Conservation (phyloP, 2,888 invertebrate genomes). For the Clitarchus hookeri region DNA sequence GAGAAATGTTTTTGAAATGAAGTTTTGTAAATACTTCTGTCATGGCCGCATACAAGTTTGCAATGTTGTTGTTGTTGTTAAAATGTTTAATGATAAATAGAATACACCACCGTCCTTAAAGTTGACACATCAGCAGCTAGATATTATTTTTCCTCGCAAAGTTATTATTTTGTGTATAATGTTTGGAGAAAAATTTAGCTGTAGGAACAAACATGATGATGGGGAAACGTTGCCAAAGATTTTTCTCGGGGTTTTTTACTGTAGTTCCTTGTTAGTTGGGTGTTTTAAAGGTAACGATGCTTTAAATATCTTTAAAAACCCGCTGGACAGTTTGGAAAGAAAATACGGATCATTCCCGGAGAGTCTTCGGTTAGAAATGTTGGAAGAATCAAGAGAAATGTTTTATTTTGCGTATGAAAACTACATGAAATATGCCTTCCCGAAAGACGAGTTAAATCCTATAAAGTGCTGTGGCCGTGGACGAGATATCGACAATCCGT, state of each 20-base stretch:
- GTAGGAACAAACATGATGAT: neutral
- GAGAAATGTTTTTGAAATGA: too few relatives aligned
- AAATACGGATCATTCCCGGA: slow-evolving; percentile 54
- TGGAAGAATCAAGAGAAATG: slow-evolving; percentile 57
- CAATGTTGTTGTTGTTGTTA: neutral
- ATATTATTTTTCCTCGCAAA: too few relatives aligned
- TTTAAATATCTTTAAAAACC: slow-evolving; percentile 49
- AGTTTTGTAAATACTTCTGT: too few relatives aligned
- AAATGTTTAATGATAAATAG: too few relatives aligned
- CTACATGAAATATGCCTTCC: slow-evolving; percentile 67
- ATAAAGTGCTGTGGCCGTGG: slow-evolving; percentile 65
- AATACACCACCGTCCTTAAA: too few relatives aligned
- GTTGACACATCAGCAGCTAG: too few relatives aligned
- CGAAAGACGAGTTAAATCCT: slow-evolving; percentile 66
- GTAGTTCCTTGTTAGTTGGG: neutral
- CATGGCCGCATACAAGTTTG: too few relatives aligned
- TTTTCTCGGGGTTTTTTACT: neutral
- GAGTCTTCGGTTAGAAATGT: slow-evolving; percentile 50
- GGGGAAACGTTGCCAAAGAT: neutral
- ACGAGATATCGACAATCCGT: slow-evolving; percentile 65
- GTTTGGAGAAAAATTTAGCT: neutral
- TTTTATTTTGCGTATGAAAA: slow-evolving; percentile 64
- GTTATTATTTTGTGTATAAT: neutral
- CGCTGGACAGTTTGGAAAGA: slow-evolving; percentile 49
- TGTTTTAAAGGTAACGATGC: slow-evolving; percentile 27